These are phyloP conservation scores for Entomobrya multifasciata DNA, from an alignment of 2,888 invertebrate genomes.

Conservation along the genomic window DNA sequence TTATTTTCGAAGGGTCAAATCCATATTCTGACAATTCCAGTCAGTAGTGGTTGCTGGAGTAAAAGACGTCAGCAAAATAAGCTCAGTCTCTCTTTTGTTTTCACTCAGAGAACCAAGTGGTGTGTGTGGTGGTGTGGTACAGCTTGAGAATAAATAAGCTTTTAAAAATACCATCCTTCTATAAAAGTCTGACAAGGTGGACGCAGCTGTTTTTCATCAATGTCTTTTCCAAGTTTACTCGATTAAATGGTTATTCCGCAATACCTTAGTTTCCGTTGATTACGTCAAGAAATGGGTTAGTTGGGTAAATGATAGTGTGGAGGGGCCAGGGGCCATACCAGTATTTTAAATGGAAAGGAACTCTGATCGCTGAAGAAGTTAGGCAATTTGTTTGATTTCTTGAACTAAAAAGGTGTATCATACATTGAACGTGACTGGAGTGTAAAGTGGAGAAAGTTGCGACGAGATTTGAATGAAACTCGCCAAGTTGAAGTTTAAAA, in stretches of 20 bases:
- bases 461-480: too few relatives aligned
- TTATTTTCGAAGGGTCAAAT: not conserved
- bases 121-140: not conserved
- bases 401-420: not conserved
- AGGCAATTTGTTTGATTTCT: not conserved
- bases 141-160: slow-evolving; percentile 19
- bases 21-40: too few relatives aligned
- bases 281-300: slow-evolving; percentile 45
- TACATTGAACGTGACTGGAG: too few relatives aligned
- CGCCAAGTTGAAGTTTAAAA: too few relatives aligned
- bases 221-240: not conserved
- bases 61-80: slow-evolving; percentile 14
- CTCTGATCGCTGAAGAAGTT: too few relatives aligned
- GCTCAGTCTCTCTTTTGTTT: not conserved
- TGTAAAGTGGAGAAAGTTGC: too few relatives aligned
- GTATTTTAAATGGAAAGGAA: too few relatives aligned
- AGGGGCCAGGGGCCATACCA: too few relatives aligned
- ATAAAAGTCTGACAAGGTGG: slow-evolving; percentile 2
- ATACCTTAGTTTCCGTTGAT: not conserved
- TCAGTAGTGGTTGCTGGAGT: slow-evolving; percentile 11
- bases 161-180: slow-evolving; percentile 9
- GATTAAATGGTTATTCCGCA: not conserved
- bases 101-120: not conserved
- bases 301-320: not conserved
- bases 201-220: slow-evolving; percentile 51